phyloP scores from a whole-genome alignment of 2,888 invertebrate genomes.

The Lepas anatifera region DNA sequence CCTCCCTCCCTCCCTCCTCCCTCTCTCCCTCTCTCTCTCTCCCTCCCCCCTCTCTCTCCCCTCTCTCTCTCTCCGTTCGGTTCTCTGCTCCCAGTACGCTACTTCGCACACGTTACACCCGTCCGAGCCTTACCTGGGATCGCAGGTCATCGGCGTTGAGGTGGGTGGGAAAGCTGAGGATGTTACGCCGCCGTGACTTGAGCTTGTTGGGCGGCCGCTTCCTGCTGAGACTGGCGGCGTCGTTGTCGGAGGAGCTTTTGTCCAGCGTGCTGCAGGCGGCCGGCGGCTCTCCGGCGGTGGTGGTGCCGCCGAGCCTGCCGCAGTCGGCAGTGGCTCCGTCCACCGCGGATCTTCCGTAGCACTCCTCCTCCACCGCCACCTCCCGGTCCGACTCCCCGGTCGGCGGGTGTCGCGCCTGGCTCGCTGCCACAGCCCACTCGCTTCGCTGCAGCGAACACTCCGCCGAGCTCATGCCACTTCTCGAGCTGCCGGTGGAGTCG shows the following conservation, averaged over 20 bases:
- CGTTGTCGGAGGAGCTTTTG: conserved; percentile 33
- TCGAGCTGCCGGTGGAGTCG: neutral
- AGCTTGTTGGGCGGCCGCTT: conserved; percentile 31
- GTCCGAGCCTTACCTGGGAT: conserved; percentile 44
- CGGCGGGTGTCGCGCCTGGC: conserved; percentile 12
- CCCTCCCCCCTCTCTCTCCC: no score
- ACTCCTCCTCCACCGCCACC: conserved; percentile 12
- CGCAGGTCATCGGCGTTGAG: conserved; percentile 48
- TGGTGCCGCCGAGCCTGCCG: conserved; percentile 32
- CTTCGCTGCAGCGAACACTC: neutral
- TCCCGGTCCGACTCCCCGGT: conserved; percentile 12
- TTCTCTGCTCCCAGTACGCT: no score
- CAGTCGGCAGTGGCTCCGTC: conserved; percentile 29
- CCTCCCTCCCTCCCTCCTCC: no score
- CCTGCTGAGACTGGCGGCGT: conserved; percentile 26
- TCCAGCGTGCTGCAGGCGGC: conserved; percentile 32
- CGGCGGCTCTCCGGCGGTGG: conserved; percentile 31
- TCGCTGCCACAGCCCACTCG: neutral
- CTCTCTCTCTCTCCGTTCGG: no score
- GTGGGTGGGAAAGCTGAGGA: conserved; percentile 42
- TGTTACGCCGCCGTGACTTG: conserved; percentile 35
- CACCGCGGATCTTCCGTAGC: no score
- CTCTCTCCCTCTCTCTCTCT: no score
- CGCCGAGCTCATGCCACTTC: no score
- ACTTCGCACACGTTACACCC: no score